Evolutionary conservation across 2,113 vertebrate species (phyloP).

Genomic region (Eulemur rufifrons): DNA sequence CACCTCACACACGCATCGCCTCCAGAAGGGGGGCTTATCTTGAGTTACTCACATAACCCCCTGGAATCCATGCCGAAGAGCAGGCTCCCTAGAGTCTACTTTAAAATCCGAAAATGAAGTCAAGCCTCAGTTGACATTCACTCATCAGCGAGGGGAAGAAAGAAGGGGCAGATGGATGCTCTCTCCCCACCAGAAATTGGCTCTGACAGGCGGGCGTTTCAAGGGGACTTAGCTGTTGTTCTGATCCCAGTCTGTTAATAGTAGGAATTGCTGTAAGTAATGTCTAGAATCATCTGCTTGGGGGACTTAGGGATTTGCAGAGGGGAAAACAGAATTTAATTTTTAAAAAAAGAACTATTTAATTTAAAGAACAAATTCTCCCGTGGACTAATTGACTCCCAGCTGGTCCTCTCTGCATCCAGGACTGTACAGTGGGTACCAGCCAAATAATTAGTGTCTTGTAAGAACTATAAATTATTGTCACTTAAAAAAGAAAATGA

Average conservation of each 20-base stretch:
- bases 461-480: constrained; percentile 74
- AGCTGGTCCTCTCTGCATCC: constrained; percentile 81
- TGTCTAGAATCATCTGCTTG: constrained; percentile 85
- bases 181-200: constrained; percentile 69
- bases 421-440: constrained; percentile 30
- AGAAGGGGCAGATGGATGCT: constrained; percentile 77
- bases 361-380: constrained; percentile 83
- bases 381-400: constrained; percentile 80
- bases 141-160: constrained; percentile 18
- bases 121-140: constrained; percentile 24
- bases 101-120: constrained; percentile 58
- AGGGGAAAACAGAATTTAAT: constrained; percentile 79
- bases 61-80: neutral
- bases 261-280: constrained; percentile 83
- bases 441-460: constrained; percentile 81
- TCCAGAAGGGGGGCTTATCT: neutral
- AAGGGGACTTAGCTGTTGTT: constrained; percentile 76
- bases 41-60: neutral
- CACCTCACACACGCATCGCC: neutral
- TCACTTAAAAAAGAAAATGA: constrained; percentile 55
- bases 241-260: constrained; percentile 82
- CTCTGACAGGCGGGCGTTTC: constrained; percentile 80
- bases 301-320: constrained; percentile 84
- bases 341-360: constrained; percentile 79
- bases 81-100: neutral